A percentile compares a stretch with the other conserved stretches of the same genome.
Conservation (phyloP, 2,888 invertebrate genomes). For the Agonopterix heracliana region DNA sequence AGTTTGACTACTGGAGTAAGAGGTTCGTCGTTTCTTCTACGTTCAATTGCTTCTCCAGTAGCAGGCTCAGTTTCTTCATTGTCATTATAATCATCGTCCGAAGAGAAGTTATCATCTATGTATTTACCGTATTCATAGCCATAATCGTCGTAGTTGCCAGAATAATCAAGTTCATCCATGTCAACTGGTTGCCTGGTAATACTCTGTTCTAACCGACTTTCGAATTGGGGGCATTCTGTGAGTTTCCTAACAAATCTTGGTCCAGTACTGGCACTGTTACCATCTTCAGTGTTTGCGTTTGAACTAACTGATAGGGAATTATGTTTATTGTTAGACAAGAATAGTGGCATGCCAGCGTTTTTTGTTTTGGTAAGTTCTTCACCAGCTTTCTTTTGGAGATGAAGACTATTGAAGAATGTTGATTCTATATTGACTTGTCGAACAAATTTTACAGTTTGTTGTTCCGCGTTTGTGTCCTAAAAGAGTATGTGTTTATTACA, state of each 20-base stretch:
- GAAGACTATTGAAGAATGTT: slow-evolving; percentile 17
- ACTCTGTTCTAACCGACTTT: slow-evolving; percentile 8
- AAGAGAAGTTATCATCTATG: not conserved
- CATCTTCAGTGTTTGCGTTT: not conserved
- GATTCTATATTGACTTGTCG: slow-evolving; percentile 13
- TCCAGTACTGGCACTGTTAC: slow-evolving; percentile 5
- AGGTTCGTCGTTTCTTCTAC: not conserved
- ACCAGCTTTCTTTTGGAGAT: slow-evolving; percentile 15
- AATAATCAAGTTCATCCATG: slow-evolving; percentile 10
- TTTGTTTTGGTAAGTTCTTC: too few species aligned
- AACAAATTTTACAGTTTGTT: not conserved
- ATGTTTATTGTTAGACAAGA: too few species aligned
- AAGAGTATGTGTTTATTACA: too few species aligned
- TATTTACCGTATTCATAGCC: slow-evolving; percentile 4
- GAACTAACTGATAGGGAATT: not conserved
- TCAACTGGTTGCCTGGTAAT: slow-evolving; percentile 1
- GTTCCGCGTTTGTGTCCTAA: not conserved
- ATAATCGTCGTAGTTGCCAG: slow-evolving; percentile 10
- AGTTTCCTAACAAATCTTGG: slow-evolving; percentile 40
- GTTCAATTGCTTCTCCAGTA: not conserved
- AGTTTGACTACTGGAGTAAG: not conserved
- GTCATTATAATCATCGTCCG: not conserved
- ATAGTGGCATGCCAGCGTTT: too few species aligned
- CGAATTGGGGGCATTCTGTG: slow-evolving; percentile 28
- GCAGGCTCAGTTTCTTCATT: slow-evolving; percentile 7